Base-by-base conservation (phyloP, 2,888 invertebrate species). In the Pinctada fucata region DNA sequence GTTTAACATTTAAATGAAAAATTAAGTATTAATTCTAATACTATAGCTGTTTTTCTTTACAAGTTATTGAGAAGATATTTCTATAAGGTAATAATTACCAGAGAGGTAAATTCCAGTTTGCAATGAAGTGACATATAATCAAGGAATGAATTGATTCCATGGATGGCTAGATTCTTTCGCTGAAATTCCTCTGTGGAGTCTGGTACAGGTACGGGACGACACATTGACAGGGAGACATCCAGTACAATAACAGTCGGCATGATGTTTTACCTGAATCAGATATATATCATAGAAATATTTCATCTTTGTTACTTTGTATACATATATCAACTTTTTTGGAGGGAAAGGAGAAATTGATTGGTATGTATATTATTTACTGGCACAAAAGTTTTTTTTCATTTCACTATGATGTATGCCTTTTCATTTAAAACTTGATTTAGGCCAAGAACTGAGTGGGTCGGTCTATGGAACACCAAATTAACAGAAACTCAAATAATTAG, bases 181-280 rank as follows among this genome's bases (percentile, higher is more conserved):
- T 87, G 93, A 90, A 83, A 90, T 51, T 94, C 94, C 90, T 95
- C 95, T 79, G 91, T 93, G 10, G 91, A 86, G 83, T 94, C 94
- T 50, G 92, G 90, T 71, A 93, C 91, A 3, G 84, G 76, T 13
- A 95, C 94, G 3, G 94, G 94, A 73, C 91, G 79, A 49, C 88
- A 86, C 96, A 96, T 96, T 0, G 96, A 96, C 85, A 96, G 92
- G 2, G 96, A 96, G 49, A 95, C 95, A 90, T 96, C 96, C 75
- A 96, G 90, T 47, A 95, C 94, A 87, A 96, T 94, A 8, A 96
- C 94, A 0, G 96, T 95, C 6, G 96, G 96, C 96, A 96, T 96
- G 51, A 49, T 86, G 76, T 58, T 5, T 16, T 51, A 13, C 58
- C 13, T 10, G 13, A 58, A 58, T 58, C 58, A 58, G 13, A 58